phyloP scores from a whole-genome alignment of 37 sponge, comb jelly and placozoan species.

The Chondrilla cf. caribensis region DNA sequence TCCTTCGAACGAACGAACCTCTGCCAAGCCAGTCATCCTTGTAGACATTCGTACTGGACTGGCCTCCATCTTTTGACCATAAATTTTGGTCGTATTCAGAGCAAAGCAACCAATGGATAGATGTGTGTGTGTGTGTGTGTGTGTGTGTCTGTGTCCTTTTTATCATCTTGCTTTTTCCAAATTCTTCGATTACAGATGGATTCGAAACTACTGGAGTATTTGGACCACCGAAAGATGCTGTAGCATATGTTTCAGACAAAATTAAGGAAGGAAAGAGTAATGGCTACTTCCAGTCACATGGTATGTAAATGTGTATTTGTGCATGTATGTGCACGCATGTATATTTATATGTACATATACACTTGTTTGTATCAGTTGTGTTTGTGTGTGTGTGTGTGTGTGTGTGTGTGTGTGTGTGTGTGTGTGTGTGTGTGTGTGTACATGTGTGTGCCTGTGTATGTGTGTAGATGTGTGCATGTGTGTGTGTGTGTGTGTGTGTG shows the following conservation, averaged over 20 bases:
- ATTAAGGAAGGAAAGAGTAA: slow-evolving; percentile 3
- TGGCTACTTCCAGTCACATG: slow-evolving; percentile 17
- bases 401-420: too few relatives aligned
- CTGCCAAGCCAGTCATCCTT: background rate
- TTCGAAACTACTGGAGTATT: background rate
- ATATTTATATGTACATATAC: background rate
- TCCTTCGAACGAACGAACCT: background rate
- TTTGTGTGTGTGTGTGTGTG: background rate
- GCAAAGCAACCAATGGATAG: too few relatives aligned
- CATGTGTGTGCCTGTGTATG: too few relatives aligned
- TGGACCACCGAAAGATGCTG: background rate
- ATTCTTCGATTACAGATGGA: too few relatives aligned
- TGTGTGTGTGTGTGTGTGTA: too few relatives aligned
- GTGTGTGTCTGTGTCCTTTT: background rate
- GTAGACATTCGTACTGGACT: too few relatives aligned
- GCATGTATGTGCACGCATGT: background rate
- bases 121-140: background rate
- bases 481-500: too few relatives aligned
- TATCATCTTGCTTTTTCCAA: background rate
- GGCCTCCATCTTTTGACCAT: too few relatives aligned
- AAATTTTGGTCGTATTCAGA: too few relatives aligned
- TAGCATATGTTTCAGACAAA: background rate
- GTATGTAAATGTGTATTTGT: slow-evolving; percentile 1
- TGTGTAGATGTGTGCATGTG: too few relatives aligned
- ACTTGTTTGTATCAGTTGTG: too few relatives aligned